phyloP scores from a whole-genome alignment of 2,888 invertebrate species.

The Eumacrocentrus americanus region DNA sequence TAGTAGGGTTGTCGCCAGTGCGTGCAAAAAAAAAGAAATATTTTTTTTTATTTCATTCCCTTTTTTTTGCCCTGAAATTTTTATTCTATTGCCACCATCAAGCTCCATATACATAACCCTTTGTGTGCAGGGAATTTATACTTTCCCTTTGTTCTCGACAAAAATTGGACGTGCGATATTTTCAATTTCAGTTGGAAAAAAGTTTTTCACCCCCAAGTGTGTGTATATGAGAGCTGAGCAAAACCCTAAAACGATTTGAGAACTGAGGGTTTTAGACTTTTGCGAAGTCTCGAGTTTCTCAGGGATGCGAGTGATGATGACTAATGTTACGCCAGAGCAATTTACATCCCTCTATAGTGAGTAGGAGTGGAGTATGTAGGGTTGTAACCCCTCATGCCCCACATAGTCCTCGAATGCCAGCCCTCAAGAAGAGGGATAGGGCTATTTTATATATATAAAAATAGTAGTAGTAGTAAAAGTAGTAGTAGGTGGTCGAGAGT shows the following conservation, averaged over 20 bases:
- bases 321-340: slow-evolving; percentile 52
- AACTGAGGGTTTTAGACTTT: neutral
- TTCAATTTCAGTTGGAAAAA: slow-evolving; percentile 20
- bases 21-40: slow-evolving; percentile 9
- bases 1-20: neutral
- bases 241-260: slow-evolving; percentile 13
- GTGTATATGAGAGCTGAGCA: too few relatives aligned
- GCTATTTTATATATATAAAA: neutral
- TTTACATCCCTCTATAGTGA: slow-evolving; percentile 45
- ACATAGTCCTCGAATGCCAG: neutral
- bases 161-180: slow-evolving; percentile 12
- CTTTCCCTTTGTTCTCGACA: slow-evolving; percentile 17
- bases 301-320: slow-evolving; percentile 51
- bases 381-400: slow-evolving; percentile 6
- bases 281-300: slow-evolving; percentile 11
- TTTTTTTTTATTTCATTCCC: neutral
- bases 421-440: neutral
- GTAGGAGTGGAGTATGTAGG: slow-evolving; percentile 1
- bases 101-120: too few relatives aligned
- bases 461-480: neutral
- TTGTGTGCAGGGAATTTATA: slow-evolving; percentile 10
- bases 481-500: slow-evolving; percentile 15
- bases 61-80: neutral
- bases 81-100: neutral
- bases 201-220: neutral